Percentiles rank a stretch among this genome's conserved stretches.
Conservation (phyloP, 2,113 vertebrate species). For the Rhinoptilus africanus region DNA sequence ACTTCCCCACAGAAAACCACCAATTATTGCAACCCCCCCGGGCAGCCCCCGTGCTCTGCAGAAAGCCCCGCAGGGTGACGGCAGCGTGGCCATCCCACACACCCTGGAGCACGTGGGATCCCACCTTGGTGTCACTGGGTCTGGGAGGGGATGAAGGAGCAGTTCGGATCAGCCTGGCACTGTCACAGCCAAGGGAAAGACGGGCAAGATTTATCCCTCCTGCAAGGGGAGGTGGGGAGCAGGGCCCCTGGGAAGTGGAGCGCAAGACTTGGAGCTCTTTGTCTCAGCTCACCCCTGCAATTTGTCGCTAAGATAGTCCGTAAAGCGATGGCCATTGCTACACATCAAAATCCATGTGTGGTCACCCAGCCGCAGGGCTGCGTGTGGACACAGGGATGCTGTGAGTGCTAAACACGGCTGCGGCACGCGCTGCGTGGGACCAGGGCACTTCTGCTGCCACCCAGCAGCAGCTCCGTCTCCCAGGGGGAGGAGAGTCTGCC, state of each 20-base stretch:
- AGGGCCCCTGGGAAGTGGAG: not conserved
- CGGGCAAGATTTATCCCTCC: not conserved
- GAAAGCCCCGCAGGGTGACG: not conserved
- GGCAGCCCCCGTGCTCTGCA: not conserved
- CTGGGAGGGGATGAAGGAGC: not conserved
- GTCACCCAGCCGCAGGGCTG: not conserved
- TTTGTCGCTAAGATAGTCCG: constrained; percentile 46
- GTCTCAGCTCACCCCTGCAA: constrained; percentile 30
- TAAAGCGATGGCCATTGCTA: not conserved
- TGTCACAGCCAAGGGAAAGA: not conserved
- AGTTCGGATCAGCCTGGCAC: not conserved
- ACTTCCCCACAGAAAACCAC: not conserved
- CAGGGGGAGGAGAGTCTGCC: not conserved
- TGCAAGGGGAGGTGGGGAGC: not conserved
- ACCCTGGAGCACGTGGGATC: fast-evolving
- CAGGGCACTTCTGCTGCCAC: constrained; percentile 29
- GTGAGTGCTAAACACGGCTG: not conserved
- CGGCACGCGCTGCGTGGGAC: not conserved
- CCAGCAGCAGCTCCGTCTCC: constrained; percentile 3
- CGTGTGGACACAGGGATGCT: not conserved
- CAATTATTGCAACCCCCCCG: not conserved
- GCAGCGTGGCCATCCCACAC: not conserved
- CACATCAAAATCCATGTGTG: not conserved
- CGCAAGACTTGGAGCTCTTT: not conserved
- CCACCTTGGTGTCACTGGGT: fast-evolving